Evolutionary conservation across 2,797 vertebrate species (phyloP).

Genomic region (Neostethus bicornis): DNA sequence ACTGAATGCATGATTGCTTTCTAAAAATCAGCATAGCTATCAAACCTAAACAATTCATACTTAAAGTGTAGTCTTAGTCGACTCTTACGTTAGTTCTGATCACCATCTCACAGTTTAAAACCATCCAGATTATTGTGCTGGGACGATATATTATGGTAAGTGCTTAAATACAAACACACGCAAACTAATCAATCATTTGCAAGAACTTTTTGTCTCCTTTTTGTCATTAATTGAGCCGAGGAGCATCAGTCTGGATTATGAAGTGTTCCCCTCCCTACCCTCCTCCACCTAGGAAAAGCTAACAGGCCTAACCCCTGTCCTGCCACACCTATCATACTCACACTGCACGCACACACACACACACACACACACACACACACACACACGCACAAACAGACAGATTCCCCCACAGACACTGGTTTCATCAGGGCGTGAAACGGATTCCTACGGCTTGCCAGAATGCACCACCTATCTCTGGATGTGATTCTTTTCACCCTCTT

Average conservation of each 20-base stretch:
- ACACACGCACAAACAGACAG: slow-evolving; percentile 46
- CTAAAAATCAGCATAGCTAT: too few species aligned
- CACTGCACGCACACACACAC: slow-evolving; percentile 60
- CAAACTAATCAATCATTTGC: slow-evolving; percentile 20
- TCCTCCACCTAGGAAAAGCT: slow-evolving; percentile 65
- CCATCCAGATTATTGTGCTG: too few species aligned
- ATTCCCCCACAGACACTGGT: slow-evolving; percentile 72
- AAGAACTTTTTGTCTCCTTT: slow-evolving; percentile 42
- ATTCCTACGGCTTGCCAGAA: slow-evolving; percentile 78
- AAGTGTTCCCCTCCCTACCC: slow-evolving; percentile 58
- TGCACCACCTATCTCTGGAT: slow-evolving; percentile 75
- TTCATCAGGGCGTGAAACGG: slow-evolving; percentile 78
- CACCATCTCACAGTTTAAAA: too few species aligned
- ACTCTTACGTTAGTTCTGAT: too few species aligned
- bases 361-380: slow-evolving; percentile 70
- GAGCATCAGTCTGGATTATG: slow-evolving; percentile 53
- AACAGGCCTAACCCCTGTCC: slow-evolving; percentile 74
- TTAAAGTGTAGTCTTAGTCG: too few species aligned
- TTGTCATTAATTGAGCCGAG: slow-evolving; percentile 51
- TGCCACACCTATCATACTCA: slow-evolving; percentile 74
- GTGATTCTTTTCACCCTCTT: slow-evolving; percentile 52
- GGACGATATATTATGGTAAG: background rate
- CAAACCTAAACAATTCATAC: too few species aligned
- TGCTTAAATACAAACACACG: slow-evolving; percentile 27
- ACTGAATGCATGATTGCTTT: too few species aligned